Evolutionary conservation across 2,113 vertebrate species (phyloP).

Genomic region (Halcyon malimbica): DNA sequence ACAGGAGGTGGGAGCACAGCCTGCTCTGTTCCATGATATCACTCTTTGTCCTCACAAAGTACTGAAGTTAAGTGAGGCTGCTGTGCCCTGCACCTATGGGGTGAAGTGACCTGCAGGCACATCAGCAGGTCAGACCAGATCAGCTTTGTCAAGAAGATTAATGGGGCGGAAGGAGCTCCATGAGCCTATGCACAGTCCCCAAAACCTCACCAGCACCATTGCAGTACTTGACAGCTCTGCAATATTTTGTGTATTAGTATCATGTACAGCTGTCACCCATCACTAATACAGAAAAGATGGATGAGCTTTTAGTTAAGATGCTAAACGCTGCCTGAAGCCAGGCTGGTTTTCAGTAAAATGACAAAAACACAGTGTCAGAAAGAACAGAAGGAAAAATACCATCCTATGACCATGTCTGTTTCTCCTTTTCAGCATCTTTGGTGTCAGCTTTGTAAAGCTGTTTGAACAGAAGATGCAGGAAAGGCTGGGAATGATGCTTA

Average conservation of each 20-base stretch:
- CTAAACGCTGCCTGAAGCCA: background rate
- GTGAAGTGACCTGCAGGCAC: background rate
- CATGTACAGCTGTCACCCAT: background rate
- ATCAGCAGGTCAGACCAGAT: background rate
- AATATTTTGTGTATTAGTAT: background rate
- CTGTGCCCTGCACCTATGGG: background rate
- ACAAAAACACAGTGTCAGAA: background rate
- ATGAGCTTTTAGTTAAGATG: background rate
- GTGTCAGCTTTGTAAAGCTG: background rate
- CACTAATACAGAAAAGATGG: background rate
- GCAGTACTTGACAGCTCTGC: background rate
- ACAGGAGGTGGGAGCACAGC: background rate
- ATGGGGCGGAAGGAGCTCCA: background rate
- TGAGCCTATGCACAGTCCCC: background rate
- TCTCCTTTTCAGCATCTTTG: background rate
- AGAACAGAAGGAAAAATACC: slow-evolving; percentile 5
- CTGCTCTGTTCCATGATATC: background rate
- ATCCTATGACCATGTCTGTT: background rate
- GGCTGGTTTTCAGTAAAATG: background rate
- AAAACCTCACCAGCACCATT: background rate
- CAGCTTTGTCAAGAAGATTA: background rate
- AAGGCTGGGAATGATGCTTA: background rate
- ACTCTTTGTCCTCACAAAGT: background rate
- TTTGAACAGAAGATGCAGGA: background rate
- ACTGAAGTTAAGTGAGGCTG: background rate